A percentile compares a stretch with the other conserved stretches of the same genome.
Conservation (phyloP, 2,797 vertebrate species). For the Botia almorhae region DNA sequence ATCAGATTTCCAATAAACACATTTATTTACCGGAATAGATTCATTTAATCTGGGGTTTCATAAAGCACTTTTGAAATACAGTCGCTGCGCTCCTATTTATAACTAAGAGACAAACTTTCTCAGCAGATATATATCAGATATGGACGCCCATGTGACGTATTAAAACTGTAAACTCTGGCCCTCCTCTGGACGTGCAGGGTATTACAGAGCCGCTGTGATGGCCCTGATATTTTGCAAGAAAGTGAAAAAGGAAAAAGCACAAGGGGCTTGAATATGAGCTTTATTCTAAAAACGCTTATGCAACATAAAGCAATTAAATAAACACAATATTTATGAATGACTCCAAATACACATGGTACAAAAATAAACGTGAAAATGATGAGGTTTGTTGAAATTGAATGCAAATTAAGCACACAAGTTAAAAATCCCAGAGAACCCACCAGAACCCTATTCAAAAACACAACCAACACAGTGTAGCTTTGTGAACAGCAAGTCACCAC, state of each 20-base stretch:
- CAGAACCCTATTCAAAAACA: slow-evolving; percentile 18
- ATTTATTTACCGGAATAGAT: slow-evolving; percentile 41
- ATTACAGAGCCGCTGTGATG: not conserved
- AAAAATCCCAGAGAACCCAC: slow-evolving; percentile 16
- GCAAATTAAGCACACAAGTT: slow-evolving; percentile 26
- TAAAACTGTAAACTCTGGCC: slow-evolving; percentile 8
- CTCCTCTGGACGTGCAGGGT: slow-evolving; percentile 4
- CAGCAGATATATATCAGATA: slow-evolving; percentile 12
- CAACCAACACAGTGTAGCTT: not conserved
- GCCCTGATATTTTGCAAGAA: no score
- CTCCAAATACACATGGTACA: slow-evolving; percentile 58
- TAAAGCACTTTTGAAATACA: slow-evolving; percentile 39
- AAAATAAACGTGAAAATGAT: slow-evolving; percentile 66
- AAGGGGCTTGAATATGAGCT: slow-evolving; percentile 63
- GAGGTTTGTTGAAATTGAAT: slow-evolving; percentile 35
- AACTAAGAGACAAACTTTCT: slow-evolving; percentile 20
- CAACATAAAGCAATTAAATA: slow-evolving; percentile 78
- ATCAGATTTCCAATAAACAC: not conserved
- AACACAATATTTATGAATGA: slow-evolving; percentile 66
- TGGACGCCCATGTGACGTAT: not conserved
- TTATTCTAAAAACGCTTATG: slow-evolving; percentile 81
- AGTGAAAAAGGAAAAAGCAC: not conserved
- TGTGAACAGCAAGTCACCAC: not conserved
- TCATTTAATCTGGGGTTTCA: not conserved
- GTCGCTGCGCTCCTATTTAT: slow-evolving; percentile 45